Conservation (phyloP, 2,113 vertebrate genomes). For the Cyanocitta stelleri region DNA sequence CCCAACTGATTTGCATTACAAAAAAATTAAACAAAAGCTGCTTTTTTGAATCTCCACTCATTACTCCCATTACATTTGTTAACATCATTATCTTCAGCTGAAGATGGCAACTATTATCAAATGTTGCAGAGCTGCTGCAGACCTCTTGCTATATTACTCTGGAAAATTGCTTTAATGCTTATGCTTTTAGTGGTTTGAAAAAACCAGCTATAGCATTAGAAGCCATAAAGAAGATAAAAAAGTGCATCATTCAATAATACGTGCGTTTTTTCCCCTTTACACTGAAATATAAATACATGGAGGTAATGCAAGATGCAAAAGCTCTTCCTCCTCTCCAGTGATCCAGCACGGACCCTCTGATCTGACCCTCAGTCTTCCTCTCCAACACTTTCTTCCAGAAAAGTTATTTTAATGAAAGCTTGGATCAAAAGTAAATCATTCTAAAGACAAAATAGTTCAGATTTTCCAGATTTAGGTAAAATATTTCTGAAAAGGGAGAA, state of each 20-base stretch:
- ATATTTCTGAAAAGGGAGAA: background rate
- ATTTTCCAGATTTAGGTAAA: background rate
- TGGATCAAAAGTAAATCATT: background rate
- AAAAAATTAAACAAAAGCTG: conserved; percentile 80
- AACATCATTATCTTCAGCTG: conserved; percentile 73
- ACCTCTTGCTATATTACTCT: conserved; percentile 69
- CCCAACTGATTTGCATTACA: conserved; percentile 75
- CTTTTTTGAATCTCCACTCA: conserved; percentile 74
- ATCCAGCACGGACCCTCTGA: background rate
- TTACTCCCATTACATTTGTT: conserved; percentile 77
- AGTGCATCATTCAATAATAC: conserved; percentile 50
- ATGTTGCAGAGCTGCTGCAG: conserved; percentile 63
- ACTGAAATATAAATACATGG: conserved; percentile 33
- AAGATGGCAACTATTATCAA: conserved; percentile 74
- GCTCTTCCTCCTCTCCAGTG: background rate
- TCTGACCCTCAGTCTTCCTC: background rate
- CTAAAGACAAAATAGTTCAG: accelerated
- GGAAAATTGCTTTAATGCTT: conserved; percentile 78
- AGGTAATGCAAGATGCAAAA: background rate
- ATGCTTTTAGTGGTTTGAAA: conserved; percentile 70
- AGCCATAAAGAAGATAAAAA: conserved; percentile 64
- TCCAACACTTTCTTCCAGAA: background rate
- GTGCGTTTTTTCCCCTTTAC: conserved; percentile 10
- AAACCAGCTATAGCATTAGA: conserved; percentile 67
- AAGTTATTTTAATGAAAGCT: background rate